Percentiles rank a stretch among this genome's conserved stretches.
phyloP scores from a whole-genome alignment of 1,140 invertebrate genomes.

The Hesperophylax magnus region DNA sequence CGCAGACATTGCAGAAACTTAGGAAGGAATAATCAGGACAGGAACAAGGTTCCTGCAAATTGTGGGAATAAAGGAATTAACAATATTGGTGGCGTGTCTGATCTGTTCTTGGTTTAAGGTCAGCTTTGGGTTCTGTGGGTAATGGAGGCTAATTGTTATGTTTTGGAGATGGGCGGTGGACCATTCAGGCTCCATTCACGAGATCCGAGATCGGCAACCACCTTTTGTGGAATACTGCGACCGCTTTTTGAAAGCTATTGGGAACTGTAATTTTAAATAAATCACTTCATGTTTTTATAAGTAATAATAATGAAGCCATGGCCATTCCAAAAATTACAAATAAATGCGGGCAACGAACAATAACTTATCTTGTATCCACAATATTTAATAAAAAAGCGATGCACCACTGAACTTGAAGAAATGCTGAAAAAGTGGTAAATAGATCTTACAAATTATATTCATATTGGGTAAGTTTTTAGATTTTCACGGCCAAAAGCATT shows the following conservation, averaged over 20 bases:
- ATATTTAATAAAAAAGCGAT: no score
- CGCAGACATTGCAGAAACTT: not conserved
- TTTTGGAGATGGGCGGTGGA: not conserved
- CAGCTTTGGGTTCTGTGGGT: not conserved
- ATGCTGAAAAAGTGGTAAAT: no score
- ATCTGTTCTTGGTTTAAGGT: not conserved
- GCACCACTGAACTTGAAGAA: no score
- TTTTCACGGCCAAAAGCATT: no score
- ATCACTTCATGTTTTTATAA: no score
- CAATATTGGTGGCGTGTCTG: not conserved
- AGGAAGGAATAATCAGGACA: not conserved
- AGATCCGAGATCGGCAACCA: not conserved
- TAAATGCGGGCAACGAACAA: no score
- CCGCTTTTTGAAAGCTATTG: not conserved
- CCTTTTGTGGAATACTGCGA: not conserved
- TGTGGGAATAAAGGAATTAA: slow-evolving; percentile 8
- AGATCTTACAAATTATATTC: no score
- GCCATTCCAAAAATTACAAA: no score
- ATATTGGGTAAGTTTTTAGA: no score
- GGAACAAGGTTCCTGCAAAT: not conserved
- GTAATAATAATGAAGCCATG: no score
- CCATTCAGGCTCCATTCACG: slow-evolving; percentile 28
- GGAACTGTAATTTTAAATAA: not conserved
- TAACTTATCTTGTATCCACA: no score
- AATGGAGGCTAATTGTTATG: slow-evolving; percentile 17